A percentile compares a stretch with the other conserved stretches of the same genome.
Conservation (phyloP, 2,888 invertebrate genomes). For the Dendrolimus houi region DNA sequence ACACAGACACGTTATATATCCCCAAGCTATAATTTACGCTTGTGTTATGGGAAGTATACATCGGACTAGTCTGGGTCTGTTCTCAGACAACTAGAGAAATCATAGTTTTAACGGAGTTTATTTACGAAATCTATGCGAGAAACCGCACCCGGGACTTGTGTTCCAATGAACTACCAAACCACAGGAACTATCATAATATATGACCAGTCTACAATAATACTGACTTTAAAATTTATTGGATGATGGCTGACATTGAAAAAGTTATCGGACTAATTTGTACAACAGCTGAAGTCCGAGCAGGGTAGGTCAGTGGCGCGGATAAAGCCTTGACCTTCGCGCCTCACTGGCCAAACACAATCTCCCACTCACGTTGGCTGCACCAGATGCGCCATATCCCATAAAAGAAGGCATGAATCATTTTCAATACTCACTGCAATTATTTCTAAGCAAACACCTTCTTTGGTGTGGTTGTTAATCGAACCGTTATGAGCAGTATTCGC, state of each 20-base stretch:
- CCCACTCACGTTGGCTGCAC: slow-evolving; percentile 41
- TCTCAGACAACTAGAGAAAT: no score
- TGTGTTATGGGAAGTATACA: no score
- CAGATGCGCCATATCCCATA: slow-evolving; percentile 52
- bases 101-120: no score
- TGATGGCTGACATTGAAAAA: background rate
- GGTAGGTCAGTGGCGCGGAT: slow-evolving; percentile 45
- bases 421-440: background rate
- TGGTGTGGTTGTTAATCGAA: slow-evolving; percentile 1
- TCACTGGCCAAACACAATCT: slow-evolving; percentile 56
- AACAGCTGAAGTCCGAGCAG: slow-evolving; percentile 4
- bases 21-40: no score
- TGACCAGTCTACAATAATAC: no score
- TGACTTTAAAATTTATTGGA: background rate
- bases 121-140: no score
- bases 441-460: background rate
- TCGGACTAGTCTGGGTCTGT: no score
- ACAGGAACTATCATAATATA: no score
- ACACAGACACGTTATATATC: no score
- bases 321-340: slow-evolving; percentile 67
- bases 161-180: no score
- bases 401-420: slow-evolving; percentile 32
- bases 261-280: slow-evolving; percentile 4
- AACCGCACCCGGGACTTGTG: no score
- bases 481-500: no score